A percentile compares a stretch with the other conserved stretches of the same genome.
Evolutionary conservation across 2,797 vertebrate genomes (phyloP).

Genomic region (Okamejei kenojei): DNA sequence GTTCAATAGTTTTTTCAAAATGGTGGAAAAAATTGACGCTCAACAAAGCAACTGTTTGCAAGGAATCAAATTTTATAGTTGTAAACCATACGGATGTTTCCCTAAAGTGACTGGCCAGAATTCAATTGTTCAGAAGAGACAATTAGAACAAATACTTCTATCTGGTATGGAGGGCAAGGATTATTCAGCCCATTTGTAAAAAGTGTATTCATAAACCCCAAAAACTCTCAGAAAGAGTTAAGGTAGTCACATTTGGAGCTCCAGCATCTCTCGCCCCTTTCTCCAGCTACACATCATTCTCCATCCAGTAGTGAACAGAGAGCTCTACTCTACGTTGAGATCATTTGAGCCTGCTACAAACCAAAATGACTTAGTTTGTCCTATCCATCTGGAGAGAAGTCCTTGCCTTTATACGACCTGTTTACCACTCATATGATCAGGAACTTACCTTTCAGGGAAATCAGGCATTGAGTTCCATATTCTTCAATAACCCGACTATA

Average conservation of each 20-base stretch:
- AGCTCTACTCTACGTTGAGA: neutral
- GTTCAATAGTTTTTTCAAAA: neutral
- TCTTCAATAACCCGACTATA: neutral
- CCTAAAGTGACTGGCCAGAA: neutral
- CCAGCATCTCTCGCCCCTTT: neutral
- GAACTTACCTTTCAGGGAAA: neutral
- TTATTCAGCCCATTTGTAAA: neutral
- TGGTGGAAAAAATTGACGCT: neutral
- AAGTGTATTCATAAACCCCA: neutral
- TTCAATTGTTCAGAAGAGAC: neutral
- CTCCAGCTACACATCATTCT: neutral
- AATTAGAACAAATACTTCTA: neutral
- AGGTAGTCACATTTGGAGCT: neutral
- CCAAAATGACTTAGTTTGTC: neutral
- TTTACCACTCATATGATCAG: neutral
- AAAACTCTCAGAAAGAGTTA: neutral
- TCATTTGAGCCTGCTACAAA: neutral
- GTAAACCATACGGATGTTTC: neutral
- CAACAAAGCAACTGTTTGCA: neutral
- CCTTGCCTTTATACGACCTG: too few species aligned
- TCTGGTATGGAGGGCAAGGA: neutral
- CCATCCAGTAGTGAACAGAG: neutral
- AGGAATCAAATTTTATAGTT: neutral
- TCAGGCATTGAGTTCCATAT: neutral
- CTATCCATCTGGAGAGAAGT: neutral